phyloP scores from a whole-genome alignment of 2,888 invertebrate species.

The Cheilosia pagana region DNA sequence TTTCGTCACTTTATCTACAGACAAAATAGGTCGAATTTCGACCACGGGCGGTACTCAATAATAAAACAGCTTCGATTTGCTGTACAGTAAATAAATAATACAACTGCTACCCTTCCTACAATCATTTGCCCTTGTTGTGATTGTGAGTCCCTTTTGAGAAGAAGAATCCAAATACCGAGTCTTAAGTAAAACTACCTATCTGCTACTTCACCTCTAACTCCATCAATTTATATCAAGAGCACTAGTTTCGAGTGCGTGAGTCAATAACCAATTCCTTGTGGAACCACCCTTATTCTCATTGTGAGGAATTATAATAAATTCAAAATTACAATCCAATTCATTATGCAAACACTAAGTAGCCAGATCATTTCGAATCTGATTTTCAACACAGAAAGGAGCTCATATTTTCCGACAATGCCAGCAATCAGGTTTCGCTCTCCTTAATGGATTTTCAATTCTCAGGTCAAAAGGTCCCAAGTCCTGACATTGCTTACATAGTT shows the following conservation, averaged over 20 bases:
- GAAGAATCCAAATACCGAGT: not conserved
- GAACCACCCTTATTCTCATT: slow-evolving; percentile 14
- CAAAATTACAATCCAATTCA: slow-evolving; percentile 39
- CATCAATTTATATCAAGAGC: slow-evolving; percentile 7
- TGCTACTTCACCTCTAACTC: not conserved
- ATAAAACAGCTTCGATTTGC: too few relatives aligned
- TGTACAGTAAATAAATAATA: too few relatives aligned
- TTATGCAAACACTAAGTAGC: slow-evolving; percentile 57
- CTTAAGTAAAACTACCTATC: not conserved
- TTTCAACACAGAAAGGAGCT: slow-evolving; percentile 29
- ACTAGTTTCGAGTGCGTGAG: slow-evolving; percentile 4
- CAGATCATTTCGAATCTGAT: slow-evolving; percentile 55
- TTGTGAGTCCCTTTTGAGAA: not conserved
- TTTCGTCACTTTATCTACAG: too few relatives aligned
- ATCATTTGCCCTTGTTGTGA: not conserved
- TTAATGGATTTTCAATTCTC: slow-evolving; percentile 71
- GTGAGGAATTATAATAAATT: not conserved
- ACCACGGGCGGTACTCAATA: too few relatives aligned
- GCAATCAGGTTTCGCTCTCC: slow-evolving; percentile 60
- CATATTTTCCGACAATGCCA: slow-evolving; percentile 37
- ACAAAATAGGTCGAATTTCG: too few relatives aligned
- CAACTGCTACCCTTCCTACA: not conserved
- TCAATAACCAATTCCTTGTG: not conserved
- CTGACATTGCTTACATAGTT: slow-evolving; percentile 65
- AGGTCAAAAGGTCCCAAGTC: slow-evolving; percentile 70